Evolutionary conservation across 2,888 invertebrate species (phyloP).

Genomic region (Polydrusus cervinus): DNA sequence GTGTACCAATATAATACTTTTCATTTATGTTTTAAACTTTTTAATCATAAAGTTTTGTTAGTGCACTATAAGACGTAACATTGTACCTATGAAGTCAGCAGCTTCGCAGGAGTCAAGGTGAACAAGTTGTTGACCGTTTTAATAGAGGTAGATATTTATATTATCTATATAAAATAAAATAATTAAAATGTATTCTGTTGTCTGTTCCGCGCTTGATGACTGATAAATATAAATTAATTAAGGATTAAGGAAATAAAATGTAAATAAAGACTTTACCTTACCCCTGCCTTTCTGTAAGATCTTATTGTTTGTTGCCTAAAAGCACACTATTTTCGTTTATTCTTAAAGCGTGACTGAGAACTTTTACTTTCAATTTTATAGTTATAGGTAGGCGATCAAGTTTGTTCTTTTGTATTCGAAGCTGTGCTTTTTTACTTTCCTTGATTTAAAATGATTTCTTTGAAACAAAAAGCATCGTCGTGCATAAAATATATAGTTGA

Average conservation of each 20-base stretch:
- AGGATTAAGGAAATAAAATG: constrained; percentile 29
- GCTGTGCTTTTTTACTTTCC: constrained; percentile 64
- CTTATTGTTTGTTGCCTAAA: constrained; percentile 44
- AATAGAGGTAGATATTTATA: constrained; percentile 30
- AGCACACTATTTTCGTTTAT: constrained; percentile 55
- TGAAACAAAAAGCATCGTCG: background rate
- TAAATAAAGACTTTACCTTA: constrained; percentile 31
- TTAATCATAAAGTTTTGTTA: constrained; percentile 36
- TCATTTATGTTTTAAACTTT: constrained; percentile 39
- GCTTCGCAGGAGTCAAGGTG: constrained; percentile 69
- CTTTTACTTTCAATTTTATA: constrained; percentile 69
- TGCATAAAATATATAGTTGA: constrained; percentile 13
- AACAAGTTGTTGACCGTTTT: constrained; percentile 65
- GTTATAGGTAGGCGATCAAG: constrained; percentile 68
- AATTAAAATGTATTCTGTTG: constrained; percentile 27
- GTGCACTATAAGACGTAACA: constrained; percentile 45
- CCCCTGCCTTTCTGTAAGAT: constrained; percentile 40
- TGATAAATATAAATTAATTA: too few species aligned
- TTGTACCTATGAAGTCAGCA: constrained; percentile 57
- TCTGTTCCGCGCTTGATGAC: constrained; percentile 36
- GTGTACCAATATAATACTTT: background rate
- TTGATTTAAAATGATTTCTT: constrained; percentile 50
- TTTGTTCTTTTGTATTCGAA: constrained; percentile 67
- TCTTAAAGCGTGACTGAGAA: constrained; percentile 55
- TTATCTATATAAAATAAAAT: background rate